Evolutionary conservation across 2,797 vertebrate genomes (phyloP).

Genomic region (Clarias fuscus): DNA sequence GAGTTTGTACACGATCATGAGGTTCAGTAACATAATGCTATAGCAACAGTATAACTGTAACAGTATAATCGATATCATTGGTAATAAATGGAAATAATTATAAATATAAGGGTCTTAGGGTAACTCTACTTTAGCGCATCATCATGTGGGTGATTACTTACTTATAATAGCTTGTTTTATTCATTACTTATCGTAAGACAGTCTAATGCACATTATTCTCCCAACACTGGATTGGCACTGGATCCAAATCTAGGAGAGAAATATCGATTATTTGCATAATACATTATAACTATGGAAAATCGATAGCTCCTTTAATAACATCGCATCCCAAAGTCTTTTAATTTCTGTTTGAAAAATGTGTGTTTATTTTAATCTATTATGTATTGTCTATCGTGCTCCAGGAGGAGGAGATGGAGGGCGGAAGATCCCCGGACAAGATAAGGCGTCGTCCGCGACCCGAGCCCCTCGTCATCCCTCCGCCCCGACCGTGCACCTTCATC

Average conservation of each 20-base stretch:
- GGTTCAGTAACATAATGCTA: background rate
- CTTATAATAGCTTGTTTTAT: background rate
- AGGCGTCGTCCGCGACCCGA: conserved; percentile 91
- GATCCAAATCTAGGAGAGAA: background rate
- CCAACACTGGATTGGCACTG: background rate
- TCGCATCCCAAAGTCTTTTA: background rate
- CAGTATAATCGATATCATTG: too few relatives aligned
- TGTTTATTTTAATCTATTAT: background rate
- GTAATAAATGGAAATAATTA: too few relatives aligned
- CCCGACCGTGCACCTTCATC: conserved; percentile 88
- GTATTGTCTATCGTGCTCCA: conserved; percentile 20
- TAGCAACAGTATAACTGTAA: background rate
- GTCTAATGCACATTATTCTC: background rate
- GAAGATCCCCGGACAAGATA: conserved; percentile 79
- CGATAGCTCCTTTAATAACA: background rate
- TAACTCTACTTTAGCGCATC: background rate
- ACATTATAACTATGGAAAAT: background rate
- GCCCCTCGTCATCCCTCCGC: conserved; percentile 96
- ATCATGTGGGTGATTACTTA: background rate
- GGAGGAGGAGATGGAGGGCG: conserved; percentile 70
- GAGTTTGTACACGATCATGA: background rate
- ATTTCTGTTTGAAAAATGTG: too few relatives aligned
- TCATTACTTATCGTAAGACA: background rate
- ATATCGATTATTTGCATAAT: background rate
- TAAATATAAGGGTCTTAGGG: background rate